Percentiles rank a stretch among this genome's conserved stretches.
Conservation (phyloP, 1,140 invertebrate species). For the Chymomyza costata region DNA sequence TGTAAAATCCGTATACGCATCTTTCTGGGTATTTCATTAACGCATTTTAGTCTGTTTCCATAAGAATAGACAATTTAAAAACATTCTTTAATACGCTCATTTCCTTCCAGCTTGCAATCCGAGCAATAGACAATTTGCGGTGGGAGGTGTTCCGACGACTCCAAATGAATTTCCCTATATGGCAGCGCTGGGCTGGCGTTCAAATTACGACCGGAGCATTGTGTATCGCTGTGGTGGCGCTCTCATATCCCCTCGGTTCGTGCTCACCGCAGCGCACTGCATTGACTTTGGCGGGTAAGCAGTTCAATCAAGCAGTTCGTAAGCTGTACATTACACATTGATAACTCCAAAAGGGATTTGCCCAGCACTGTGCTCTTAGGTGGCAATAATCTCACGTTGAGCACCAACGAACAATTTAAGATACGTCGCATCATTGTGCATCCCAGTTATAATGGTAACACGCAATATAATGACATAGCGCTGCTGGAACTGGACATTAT, state of each 20-base stretch:
- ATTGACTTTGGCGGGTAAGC: constrained; percentile 57
- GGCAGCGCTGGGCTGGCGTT: constrained; percentile 71
- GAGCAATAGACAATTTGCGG: constrained; percentile 33
- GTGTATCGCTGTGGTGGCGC: constrained; percentile 68
- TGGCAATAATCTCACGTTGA: constrained; percentile 48
- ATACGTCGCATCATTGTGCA: constrained; percentile 45
- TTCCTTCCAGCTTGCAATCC: constrained; percentile 38
- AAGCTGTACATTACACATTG: neutral
- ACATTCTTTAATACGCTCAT: no score
- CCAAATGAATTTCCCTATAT: constrained; percentile 77
- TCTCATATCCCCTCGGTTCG: constrained; percentile 56
- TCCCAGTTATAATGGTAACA: constrained; percentile 41
- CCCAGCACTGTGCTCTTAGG: constrained; percentile 56
- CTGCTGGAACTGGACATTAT: constrained; percentile 57
- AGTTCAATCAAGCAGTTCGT: constrained; percentile 2
- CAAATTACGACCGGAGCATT: constrained; percentile 35
- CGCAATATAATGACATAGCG: constrained; percentile 62
- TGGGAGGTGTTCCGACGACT: constrained; percentile 67
- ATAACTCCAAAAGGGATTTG: constrained; percentile 21
- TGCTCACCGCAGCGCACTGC: constrained; percentile 75
- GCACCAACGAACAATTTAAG: constrained; percentile 30
- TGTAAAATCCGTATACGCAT: no score
- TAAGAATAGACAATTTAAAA: no score
- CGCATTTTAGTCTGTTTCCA: no score
- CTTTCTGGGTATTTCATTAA: no score